Conservation (phyloP, 2,113 vertebrate genomes). For the Campylomormyrus numenius region DNA sequence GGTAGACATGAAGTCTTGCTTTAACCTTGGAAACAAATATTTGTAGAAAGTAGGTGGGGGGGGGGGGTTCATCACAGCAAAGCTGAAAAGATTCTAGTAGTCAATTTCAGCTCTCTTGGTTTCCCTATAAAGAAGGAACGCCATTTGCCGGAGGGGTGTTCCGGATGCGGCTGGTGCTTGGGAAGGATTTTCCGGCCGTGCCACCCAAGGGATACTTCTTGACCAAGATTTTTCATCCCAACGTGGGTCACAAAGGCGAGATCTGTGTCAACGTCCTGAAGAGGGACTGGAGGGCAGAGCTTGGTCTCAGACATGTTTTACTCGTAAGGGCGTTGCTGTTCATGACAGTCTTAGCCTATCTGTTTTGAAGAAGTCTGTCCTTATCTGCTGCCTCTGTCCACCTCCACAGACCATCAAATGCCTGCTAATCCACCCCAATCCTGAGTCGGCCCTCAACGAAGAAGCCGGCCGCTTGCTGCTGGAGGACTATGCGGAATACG, state of each 20-base stretch:
- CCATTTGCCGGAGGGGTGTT: slow-evolving; percentile 85
- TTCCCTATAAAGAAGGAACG: slow-evolving; percentile 71
- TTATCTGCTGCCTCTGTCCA: background rate
- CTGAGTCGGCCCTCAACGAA: slow-evolving; percentile 81
- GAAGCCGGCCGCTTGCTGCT: slow-evolving; percentile 80
- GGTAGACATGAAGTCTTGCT: background rate
- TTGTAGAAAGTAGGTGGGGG: background rate
- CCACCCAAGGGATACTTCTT: slow-evolving; percentile 89
- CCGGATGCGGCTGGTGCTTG: slow-evolving; percentile 85
- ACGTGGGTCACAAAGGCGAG: slow-evolving; percentile 83
- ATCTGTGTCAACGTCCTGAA: slow-evolving; percentile 90
- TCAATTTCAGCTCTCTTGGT: background rate
- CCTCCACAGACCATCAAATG: slow-evolving; percentile 79
- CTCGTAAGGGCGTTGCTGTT: slow-evolving; percentile 61
- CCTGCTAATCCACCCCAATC: slow-evolving; percentile 88
- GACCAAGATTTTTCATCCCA: slow-evolving; percentile 91
- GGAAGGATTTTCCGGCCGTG: slow-evolving; percentile 85
- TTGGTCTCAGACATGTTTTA: slow-evolving; percentile 81
- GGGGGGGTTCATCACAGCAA: background rate
- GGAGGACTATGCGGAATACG: slow-evolving; percentile 85
- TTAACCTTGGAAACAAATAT: background rate
- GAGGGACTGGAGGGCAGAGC: slow-evolving; percentile 85
- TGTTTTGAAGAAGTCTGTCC: background rate
- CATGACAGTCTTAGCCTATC: too few species aligned
- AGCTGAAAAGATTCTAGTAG: background rate